These are phyloP conservation scores for Ellobius talpinus DNA, from an alignment of 2,113 vertebrate genomes.

Conservation along the genomic window DNA sequence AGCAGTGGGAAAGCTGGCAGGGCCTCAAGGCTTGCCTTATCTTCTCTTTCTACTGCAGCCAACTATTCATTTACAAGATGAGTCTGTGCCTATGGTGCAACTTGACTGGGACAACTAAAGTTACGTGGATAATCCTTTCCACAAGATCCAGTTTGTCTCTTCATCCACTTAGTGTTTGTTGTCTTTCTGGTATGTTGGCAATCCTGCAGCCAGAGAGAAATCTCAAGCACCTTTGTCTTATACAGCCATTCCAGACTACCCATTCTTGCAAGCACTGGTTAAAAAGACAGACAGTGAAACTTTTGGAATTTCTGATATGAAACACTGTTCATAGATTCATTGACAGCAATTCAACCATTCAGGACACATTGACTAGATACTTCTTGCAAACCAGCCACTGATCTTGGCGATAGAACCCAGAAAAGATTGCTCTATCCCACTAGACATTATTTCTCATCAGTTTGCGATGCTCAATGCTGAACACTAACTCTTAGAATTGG, in stretches of 20 bases:
- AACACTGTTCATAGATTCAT: not conserved
- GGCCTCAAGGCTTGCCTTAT: constrained; percentile 59
- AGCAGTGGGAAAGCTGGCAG: constrained; percentile 37
- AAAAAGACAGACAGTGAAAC: not conserved
- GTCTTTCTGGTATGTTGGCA: not conserved
- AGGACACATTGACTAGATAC: not conserved
- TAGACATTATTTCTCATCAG: not conserved
- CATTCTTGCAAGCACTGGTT: not conserved
- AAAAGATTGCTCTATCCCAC: too few relatives aligned
- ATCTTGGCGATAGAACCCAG: not conserved
- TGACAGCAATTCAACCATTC: not conserved
- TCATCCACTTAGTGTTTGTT: not conserved
- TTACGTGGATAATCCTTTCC: not conserved
- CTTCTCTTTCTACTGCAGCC: constrained; percentile 60
- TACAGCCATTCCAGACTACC: not conserved
- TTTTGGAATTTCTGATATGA: not conserved
- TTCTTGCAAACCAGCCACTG: not conserved
- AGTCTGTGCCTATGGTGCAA: not conserved
- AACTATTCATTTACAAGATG: constrained; percentile 52
- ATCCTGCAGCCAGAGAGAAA: not conserved
- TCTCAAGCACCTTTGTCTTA: not conserved
- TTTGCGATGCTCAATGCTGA: not conserved
- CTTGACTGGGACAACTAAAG: not conserved
- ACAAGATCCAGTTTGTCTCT: not conserved
- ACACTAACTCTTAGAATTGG: not conserved